These are phyloP conservation scores for Embidobia sp. DNA, from an alignment of 2,888 invertebrate genomes.

Conservation along the genomic window DNA sequence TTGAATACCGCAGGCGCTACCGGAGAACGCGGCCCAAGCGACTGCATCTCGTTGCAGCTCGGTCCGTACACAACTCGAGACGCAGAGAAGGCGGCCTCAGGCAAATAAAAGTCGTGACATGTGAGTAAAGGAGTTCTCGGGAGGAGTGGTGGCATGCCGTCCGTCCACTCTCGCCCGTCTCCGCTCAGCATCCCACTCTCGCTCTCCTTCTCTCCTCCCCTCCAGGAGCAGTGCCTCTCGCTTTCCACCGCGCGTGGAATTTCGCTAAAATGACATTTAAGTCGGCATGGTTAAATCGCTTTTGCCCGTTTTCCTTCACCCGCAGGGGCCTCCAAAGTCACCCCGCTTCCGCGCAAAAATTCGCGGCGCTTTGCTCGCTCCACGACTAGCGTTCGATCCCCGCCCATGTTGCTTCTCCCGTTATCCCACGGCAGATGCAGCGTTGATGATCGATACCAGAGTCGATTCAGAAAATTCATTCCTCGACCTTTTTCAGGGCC, in stretches of 20 bases:
- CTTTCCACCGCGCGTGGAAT: slow-evolving; percentile 49
- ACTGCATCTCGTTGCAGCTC: slow-evolving; percentile 54
- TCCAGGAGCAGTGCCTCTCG: slow-evolving; percentile 46
- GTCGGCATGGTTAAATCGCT: neutral
- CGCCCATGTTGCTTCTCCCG: slow-evolving; percentile 31
- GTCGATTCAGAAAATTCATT: no score
- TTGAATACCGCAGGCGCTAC: slow-evolving; percentile 48
- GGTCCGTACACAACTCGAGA: slow-evolving; percentile 63
- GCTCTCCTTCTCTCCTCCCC: slow-evolving; percentile 55
- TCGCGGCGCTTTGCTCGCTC: neutral
- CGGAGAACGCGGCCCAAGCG: slow-evolving; percentile 52
- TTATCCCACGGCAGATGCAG: slow-evolving; percentile 16
- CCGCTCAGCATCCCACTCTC: slow-evolving; percentile 68
- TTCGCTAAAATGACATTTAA: slow-evolving; percentile 54
- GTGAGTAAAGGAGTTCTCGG: slow-evolving; percentile 71
- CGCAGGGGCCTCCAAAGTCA: neutral
- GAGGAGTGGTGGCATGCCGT: slow-evolving; percentile 80
- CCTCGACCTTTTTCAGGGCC: no score
- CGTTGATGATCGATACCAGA: slow-evolving; percentile 27
- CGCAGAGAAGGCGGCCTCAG: slow-evolving; percentile 66
- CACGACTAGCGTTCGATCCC: slow-evolving; percentile 2
- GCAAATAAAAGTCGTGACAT: slow-evolving; percentile 76
- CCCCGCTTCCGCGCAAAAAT: no score
- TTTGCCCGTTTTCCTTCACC: slow-evolving; percentile 14
- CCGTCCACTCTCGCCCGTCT: slow-evolving; percentile 80